Evolutionary conservation across 1,140 invertebrate genomes (phyloP).

Genomic region (Spodoptera litura): DNA sequence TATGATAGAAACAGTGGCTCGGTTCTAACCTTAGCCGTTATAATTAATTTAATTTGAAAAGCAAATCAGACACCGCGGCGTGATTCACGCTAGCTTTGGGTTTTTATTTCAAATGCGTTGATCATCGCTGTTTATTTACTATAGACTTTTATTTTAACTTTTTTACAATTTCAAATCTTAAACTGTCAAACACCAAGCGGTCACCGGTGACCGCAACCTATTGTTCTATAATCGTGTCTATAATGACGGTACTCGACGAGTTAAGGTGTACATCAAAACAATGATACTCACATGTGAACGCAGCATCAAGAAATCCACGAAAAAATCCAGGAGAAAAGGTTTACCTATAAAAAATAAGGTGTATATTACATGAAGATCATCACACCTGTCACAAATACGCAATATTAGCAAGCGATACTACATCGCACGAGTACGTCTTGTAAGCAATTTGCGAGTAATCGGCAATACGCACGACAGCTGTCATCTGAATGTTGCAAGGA

Average conservation of each 20-base stretch:
- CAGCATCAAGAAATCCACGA: too few relatives aligned
- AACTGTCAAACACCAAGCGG: too few relatives aligned
- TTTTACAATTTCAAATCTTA: too few relatives aligned
- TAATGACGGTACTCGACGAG: too few relatives aligned
- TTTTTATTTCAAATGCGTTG: slow-evolving; percentile 9
- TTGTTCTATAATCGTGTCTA: too few relatives aligned
- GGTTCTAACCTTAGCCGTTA: neutral
- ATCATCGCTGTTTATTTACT: neutral
- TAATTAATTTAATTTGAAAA: slow-evolving; percentile 34
- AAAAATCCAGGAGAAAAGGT: too few relatives aligned
- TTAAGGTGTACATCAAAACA: too few relatives aligned
- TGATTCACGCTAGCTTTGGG: neutral
- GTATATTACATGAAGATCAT: too few relatives aligned
- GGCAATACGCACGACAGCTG: slow-evolving; percentile 3
- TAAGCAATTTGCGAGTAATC: slow-evolving; percentile 2
- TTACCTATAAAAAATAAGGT: too few relatives aligned
- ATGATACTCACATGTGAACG: too few relatives aligned
- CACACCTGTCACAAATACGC: neutral
- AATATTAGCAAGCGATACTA: neutral
- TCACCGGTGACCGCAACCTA: too few relatives aligned
- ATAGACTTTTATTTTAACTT: neutral
- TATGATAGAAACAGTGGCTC: slow-evolving; percentile 33
- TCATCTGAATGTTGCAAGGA: slow-evolving; percentile 1
- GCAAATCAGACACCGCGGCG: slow-evolving; percentile 10
- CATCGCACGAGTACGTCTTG: slow-evolving; percentile 1